Conservation (phyloP, 2,888 invertebrate species). For the Sminthurides aquaticus region DNA sequence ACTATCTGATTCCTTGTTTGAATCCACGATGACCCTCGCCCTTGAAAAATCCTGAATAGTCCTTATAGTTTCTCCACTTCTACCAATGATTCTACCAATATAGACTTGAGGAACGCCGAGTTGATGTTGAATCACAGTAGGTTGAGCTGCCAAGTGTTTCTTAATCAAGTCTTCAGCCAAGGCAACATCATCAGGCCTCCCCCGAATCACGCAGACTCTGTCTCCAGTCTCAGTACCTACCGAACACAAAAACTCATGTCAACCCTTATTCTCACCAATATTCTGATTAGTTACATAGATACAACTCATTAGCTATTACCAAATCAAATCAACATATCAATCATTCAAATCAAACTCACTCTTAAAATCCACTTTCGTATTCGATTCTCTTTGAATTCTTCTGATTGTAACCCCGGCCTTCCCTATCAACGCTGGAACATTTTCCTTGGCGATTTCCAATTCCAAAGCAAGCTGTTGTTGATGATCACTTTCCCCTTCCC, state of each 20-base stretch:
- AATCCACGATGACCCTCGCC: constrained; percentile 62
- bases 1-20: constrained; percentile 19
- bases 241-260: constrained; percentile 20
- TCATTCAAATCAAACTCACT: constrained; percentile 43
- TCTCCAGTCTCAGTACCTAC: constrained; percentile 52
- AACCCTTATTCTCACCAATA: not conserved
- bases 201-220: constrained; percentile 64
- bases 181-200: constrained; percentile 59
- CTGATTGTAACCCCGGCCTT: constrained; percentile 69
- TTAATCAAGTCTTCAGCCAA: constrained; percentile 65
- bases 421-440: constrained; percentile 52
- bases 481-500: constrained; percentile 27
- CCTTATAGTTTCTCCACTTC: constrained; percentile 63
- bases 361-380: constrained; percentile 55
- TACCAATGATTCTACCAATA: constrained; percentile 66
- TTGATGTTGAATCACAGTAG: constrained; percentile 55
- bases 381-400: constrained; percentile 64
- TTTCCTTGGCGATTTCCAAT: constrained; percentile 46
- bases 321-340: constrained; percentile 10
- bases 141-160: constrained; percentile 61
- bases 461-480: constrained; percentile 21
- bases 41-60: constrained; percentile 64
- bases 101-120: constrained; percentile 46
- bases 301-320: constrained; percentile 3
- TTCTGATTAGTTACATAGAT: constrained; percentile 9